Base-by-base conservation (phyloP, 2,888 invertebrate genomes). In the Merodon equestris region DNA sequence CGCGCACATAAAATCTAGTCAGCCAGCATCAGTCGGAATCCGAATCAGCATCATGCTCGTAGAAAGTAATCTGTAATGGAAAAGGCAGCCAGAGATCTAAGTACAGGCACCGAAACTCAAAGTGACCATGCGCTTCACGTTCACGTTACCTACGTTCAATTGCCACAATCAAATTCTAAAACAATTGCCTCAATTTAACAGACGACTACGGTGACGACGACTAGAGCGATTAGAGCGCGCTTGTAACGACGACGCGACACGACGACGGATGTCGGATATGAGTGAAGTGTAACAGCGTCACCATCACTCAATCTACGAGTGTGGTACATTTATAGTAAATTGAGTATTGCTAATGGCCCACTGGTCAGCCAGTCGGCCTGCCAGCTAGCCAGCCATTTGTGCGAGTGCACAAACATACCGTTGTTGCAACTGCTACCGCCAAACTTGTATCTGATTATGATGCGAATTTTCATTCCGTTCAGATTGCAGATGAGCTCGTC, bases 161-260 rank as follows among this genome's bases (percentile, higher is more conserved):
- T 88, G 87, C 85, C 86, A 84, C 87, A 87, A 88, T 88, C 87
- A 88, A 87, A 87, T 86, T 86, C 86, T 83, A 83, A 85, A 86
- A 84, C 85, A 86, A 86, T 87, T 87, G 85, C 84, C 83, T 86
- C 86, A 88, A 87, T 87, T 87, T 84, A 83, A 68, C 68, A 79
- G 79, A 64, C 79, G 79, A 79, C 68, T 70, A 83, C 83, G 27
- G 7, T 27, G 27, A 27, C 27, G 27, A 27, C 27, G 27, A 27
- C 27, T 27, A 27, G 27, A 27, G 7, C 27, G 27, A 27, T 27
- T 27, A 27, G 27, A 27, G 27, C 27, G 2, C 27, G 27, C 27
- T 27, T 27, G 27, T 27, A 4, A 27, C 27, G 27, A 83, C 14
- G 34, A 36, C 7, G 12, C 38, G 12, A 12, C 45, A 10, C 60